Evolutionary conservation across 2,113 vertebrate genomes (phyloP), one percentile per base, ranked within the genome.

Genomic region (Callocephalon fimbriatum): DNA sequence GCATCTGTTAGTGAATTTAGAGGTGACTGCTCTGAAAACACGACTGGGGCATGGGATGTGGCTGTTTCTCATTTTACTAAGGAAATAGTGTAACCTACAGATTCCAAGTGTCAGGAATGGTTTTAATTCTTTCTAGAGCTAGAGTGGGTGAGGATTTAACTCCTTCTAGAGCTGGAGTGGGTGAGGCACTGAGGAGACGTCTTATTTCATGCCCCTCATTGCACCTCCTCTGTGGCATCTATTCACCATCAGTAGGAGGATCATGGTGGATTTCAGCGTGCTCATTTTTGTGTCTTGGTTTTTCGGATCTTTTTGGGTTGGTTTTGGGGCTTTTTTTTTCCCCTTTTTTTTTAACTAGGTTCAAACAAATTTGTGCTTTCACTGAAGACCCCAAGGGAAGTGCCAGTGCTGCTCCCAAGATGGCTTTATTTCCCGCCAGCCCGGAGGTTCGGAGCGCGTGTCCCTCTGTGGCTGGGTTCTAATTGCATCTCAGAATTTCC

Each of bases 401-500:
- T 61, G 48, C 26, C 56, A 32, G 38, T 8, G 79, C 62, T 82
- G 10, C 48, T 88, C 85, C 66, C 70, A 26, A 75, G 58, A 42
- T 21, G 2, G 13, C 58, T 70, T 58, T 9, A 12, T 81, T 87
- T 76, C 40, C 61, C 71, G 29, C 20, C n/a, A 67, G 42, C 9
- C 1, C 50, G 68, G 70, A 65, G 65, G 73, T n/a, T 80, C 77
- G 63, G 63, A 35, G 47, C 18, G 29, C n/a, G 73, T 66, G 44
- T 88, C 87, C 12, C 6, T 84, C 87, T 84, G 35, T 67, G 77
- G n/a, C 84, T 93, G 90, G 84, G 84, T 80, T 76, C 83, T n/a
- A 62, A 79, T 53, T 75, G 51, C 71, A n/a, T 71, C 71, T 58
- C 94, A 79, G 94, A 88, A 67, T 82, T 92, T 91, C 90, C 92